Conservation (phyloP, 2,888 invertebrate genomes). For the Vesta saturnalis region DNA sequence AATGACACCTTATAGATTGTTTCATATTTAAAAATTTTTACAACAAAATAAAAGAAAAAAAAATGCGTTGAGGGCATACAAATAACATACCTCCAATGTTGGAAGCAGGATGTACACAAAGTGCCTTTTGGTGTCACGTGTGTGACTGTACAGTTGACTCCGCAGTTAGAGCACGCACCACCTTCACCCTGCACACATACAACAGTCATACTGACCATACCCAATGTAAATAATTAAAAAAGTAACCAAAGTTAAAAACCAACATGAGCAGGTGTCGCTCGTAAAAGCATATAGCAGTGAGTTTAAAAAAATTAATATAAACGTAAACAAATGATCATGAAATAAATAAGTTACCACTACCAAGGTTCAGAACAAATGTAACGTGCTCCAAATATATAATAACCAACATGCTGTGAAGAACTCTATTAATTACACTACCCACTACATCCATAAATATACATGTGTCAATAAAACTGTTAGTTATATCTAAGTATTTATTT, state of each 20-base stretch:
- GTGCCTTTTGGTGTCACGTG: slow-evolving; percentile 80
- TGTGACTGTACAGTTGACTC: slow-evolving; percentile 78
- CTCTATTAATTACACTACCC: too few relatives aligned
- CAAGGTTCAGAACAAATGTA: too few relatives aligned
- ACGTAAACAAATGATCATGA: slow-evolving; percentile 7
- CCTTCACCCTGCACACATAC: slow-evolving; percentile 62
- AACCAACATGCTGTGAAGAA: too few relatives aligned
- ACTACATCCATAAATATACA: too few relatives aligned
- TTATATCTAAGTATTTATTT: too few relatives aligned
- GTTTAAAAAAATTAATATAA: slow-evolving; percentile 15
- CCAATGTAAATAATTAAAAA: slow-evolving; percentile 29
- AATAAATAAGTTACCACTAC: too few relatives aligned
- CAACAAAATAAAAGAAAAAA: slow-evolving; percentile 21
- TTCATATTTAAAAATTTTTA: not conserved
- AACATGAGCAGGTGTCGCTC: slow-evolving; percentile 12
- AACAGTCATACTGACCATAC: slow-evolving; percentile 58
- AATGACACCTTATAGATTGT: slow-evolving; percentile 1
- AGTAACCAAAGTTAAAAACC: slow-evolving; percentile 16
- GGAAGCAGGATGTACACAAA: slow-evolving; percentile 85
- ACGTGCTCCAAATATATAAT: too few relatives aligned
- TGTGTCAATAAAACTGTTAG: too few relatives aligned
- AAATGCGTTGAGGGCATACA: slow-evolving; percentile 23
- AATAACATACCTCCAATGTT: slow-evolving; percentile 82
- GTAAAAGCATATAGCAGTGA: slow-evolving; percentile 22
- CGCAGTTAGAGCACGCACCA: slow-evolving; percentile 69